Percentiles rank a stretch among this genome's conserved stretches.
Conservation (phyloP, 2,888 invertebrate species). For the Labia minor region DNA sequence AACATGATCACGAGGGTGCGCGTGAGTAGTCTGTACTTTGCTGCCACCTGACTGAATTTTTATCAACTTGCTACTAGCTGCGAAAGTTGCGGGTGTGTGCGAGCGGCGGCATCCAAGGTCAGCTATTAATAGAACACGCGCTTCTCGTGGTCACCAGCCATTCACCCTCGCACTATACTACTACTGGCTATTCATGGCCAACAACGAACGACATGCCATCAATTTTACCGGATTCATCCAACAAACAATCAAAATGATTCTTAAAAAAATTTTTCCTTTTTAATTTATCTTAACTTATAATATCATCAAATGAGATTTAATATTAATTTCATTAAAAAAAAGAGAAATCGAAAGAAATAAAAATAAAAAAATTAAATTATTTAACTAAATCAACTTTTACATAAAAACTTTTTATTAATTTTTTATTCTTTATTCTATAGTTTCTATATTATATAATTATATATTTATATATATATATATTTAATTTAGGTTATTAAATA, state of each 20-base stretch:
- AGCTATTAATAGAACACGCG: not conserved
- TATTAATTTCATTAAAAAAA: not conserved
- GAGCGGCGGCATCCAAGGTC: not conserved
- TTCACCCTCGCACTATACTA: conserved; percentile 1
- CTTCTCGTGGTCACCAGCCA: not conserved
- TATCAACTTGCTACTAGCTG: too few species aligned
- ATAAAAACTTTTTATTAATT: too few species aligned
- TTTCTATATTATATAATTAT: too few species aligned
- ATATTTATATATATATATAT: too few species aligned
- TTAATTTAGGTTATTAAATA: too few species aligned
- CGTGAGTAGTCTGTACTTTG: not conserved
- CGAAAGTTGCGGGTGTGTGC: conserved; percentile 4
- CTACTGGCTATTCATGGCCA: not conserved
- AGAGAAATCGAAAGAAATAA: too few species aligned
- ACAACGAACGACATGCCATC: not conserved
- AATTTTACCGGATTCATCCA: not conserved
- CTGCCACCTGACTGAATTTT: conserved; percentile 19
- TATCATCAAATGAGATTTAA: too few species aligned
- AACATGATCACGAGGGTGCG: conserved; percentile 25
- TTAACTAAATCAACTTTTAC: too few species aligned
- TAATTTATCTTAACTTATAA: too few species aligned
- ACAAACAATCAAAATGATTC: not conserved
- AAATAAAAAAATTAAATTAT: too few species aligned
- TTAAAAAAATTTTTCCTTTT: too few species aligned
- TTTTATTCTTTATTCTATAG: too few species aligned